Evolutionary conservation across 1,140 invertebrate genomes (phyloP).

Genomic region (Cotesia glomerata): DNA sequence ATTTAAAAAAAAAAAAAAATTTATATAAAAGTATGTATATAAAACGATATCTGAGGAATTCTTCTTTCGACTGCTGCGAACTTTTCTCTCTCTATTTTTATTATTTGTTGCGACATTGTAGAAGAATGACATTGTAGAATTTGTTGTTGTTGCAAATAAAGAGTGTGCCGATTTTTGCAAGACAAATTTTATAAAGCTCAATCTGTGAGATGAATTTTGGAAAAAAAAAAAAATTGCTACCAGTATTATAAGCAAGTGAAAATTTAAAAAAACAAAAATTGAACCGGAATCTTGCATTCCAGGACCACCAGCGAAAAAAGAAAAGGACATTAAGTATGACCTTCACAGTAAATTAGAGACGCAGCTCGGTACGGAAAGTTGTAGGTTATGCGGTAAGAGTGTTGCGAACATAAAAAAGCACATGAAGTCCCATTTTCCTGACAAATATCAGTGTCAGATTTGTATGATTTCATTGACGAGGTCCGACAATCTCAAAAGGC

Average conservation of each 20-base stretch:
- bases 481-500: constrained; percentile 63
- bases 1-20: no score
- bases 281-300: constrained; percentile 59
- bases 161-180: constrained; percentile 35
- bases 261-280: constrained; percentile 32
- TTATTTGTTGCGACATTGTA: constrained; percentile 15
- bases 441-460: constrained; percentile 62
- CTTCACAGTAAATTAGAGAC: constrained; percentile 56
- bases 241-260: neutral
- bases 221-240: neutral
- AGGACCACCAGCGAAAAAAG: constrained; percentile 60
- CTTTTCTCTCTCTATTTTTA: neutral
- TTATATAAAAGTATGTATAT: no score
- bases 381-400: constrained; percentile 60
- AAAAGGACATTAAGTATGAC: constrained; percentile 60
- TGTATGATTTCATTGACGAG: constrained; percentile 63
- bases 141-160: constrained; percentile 38
- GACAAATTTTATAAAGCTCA: no score
- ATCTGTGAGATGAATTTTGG: no score
- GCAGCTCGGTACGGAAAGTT: constrained; percentile 54
- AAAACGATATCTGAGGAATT: neutral
- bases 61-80: constrained; percentile 1
- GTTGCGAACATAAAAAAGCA: constrained; percentile 63
- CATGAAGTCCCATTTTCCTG: constrained; percentile 63
- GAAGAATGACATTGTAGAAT: constrained; percentile 40